These are phyloP conservation scores for Pedetes capensis DNA, from an alignment of 2,113 vertebrate species.

Conservation along the genomic window DNA sequence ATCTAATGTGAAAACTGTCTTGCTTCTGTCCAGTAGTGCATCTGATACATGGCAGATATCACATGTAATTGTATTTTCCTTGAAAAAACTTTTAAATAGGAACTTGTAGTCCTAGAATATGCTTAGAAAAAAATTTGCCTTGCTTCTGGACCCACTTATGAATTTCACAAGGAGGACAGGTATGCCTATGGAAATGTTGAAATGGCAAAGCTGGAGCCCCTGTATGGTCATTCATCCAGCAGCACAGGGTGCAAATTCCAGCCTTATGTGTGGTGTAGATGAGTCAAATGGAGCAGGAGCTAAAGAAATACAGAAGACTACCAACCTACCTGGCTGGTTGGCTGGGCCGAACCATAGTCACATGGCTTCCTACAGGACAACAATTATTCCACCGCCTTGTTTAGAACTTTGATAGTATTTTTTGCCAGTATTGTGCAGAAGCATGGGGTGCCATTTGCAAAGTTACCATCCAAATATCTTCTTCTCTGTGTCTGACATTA, in stretches of 20 bases:
- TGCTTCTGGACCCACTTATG: not conserved
- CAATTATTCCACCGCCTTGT: not conserved
- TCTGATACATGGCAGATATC: not conserved
- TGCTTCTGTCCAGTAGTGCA: not conserved
- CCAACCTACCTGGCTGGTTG: not conserved
- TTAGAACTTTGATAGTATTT: not conserved
- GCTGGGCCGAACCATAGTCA: too few relatives aligned
- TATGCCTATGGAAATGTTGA: not conserved
- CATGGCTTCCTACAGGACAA: not conserved
- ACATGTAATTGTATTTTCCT: not conserved
- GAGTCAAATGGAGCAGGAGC: not conserved
- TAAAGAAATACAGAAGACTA: not conserved
- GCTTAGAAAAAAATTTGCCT: not conserved
- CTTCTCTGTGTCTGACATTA: too few relatives aligned
- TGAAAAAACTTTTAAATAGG: not conserved
- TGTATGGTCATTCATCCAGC: rapidly evolving
- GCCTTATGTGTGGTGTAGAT: too few relatives aligned
- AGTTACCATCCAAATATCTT: not conserved
- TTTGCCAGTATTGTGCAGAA: not conserved
- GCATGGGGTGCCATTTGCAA: not conserved
- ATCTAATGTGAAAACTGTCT: not conserved
- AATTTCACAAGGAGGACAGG: not conserved
- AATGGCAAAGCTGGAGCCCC: not conserved
- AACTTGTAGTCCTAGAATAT: not conserved
- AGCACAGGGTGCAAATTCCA: not conserved